These are phyloP conservation scores for Agelastica alni DNA, from an alignment of 2,888 invertebrate genomes.

Conservation along the genomic window DNA sequence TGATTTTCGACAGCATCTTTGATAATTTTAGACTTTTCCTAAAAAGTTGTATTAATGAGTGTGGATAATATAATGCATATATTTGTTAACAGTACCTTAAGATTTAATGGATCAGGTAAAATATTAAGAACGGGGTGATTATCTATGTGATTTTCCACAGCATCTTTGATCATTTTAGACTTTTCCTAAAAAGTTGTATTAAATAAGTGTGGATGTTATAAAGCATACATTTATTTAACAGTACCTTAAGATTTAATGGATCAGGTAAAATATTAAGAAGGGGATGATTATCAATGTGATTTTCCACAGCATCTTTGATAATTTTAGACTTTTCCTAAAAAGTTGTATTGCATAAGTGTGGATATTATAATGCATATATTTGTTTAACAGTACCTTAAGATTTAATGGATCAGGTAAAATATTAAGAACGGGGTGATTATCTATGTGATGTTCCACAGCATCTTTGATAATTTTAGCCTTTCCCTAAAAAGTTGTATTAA, in stretches of 20 bases:
- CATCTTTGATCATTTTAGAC: background rate
- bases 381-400: constrained; percentile 1
- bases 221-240: too few species aligned
- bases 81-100: background rate
- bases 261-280: background rate
- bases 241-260: constrained; percentile 9
- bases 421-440: background rate
- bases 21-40: constrained; percentile 1
- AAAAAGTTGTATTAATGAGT: too few species aligned
- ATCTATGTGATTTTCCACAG: background rate
- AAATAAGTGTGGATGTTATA: too few species aligned
- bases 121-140: background rate
- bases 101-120: constrained; percentile 4
- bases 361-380: too few species aligned
- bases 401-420: constrained; percentile 5
- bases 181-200: constrained; percentile 17
- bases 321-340: too few species aligned
- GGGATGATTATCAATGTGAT: background rate
- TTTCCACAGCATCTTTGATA: too few species aligned
- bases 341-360: too few species aligned
- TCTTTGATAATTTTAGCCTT: too few species aligned
- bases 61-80: too few species aligned
- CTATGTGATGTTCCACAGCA: too few species aligned
- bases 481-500: too few species aligned
- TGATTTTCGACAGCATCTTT: background rate